These are phyloP conservation scores for Orestias chungarensis DNA, from an alignment of 2,797 vertebrate genomes.

Conservation along the genomic window DNA sequence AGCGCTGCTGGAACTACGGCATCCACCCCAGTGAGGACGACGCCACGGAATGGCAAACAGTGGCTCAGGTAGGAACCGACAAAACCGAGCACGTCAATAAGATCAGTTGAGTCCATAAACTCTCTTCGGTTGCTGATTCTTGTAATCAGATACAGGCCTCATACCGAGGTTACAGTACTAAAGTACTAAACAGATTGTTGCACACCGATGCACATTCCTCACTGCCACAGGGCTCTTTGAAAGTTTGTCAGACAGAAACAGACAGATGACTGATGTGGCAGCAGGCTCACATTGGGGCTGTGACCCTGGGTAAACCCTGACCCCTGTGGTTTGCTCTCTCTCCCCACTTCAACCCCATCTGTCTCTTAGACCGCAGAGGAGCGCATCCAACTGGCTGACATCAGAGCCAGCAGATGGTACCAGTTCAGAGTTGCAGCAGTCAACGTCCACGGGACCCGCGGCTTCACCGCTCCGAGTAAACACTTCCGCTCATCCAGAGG, in stretches of 20 bases:
- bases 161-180: slow-evolving; percentile 25
- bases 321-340: slow-evolving; percentile 66
- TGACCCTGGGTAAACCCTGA: slow-evolving; percentile 74
- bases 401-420: slow-evolving; percentile 94
- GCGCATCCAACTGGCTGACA: slow-evolving; percentile 84
- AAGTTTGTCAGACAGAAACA: slow-evolving; percentile 68
- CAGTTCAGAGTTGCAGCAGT: slow-evolving; percentile 96
- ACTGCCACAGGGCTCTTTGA: slow-evolving; percentile 70
- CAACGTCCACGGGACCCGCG: slow-evolving; percentile 93
- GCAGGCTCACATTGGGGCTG: slow-evolving; percentile 59
- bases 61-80: slow-evolving; percentile 85
- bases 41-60: slow-evolving; percentile 88
- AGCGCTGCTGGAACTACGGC: slow-evolving; percentile 94
- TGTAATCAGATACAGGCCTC: slow-evolving; percentile 41
- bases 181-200: slow-evolving; percentile 43
- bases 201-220: slow-evolving; percentile 68
- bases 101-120: not conserved
- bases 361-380: slow-evolving; percentile 90
- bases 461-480: slow-evolving; percentile 96
- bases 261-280: slow-evolving; percentile 75
- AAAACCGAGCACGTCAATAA: not conserved
- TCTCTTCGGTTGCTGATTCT: not conserved
- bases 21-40: slow-evolving; percentile 96
- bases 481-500: slow-evolving; percentile 96
- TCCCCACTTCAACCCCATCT: slow-evolving; percentile 66